These are phyloP conservation scores for Malaclemys terrapin DNA, from an alignment of 2,113 vertebrate genomes.

Conservation along the genomic window DNA sequence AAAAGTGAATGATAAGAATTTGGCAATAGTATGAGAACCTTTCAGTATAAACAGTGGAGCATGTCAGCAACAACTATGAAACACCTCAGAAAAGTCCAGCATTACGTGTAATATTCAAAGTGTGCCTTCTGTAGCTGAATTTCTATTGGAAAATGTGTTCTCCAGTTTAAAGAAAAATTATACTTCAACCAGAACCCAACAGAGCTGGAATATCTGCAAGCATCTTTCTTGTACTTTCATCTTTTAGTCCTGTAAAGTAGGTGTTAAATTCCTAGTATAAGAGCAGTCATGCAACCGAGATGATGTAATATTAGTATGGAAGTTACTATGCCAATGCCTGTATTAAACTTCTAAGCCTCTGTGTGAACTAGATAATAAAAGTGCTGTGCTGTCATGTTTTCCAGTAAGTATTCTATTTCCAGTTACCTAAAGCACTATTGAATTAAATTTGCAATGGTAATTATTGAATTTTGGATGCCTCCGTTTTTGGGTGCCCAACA, in stretches of 20 bases:
- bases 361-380: neutral
- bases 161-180: neutral
- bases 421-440: neutral
- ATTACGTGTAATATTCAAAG: neutral
- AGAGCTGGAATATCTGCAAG: neutral
- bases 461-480: neutral
- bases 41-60: neutral
- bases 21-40: neutral
- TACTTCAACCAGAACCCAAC: neutral
- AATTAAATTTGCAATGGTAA: neutral
- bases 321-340: neutral
- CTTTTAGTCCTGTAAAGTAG: neutral
- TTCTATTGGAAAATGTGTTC: neutral
- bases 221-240: neutral
- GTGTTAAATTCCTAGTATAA: neutral
- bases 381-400: neutral
- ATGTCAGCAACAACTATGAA: neutral
- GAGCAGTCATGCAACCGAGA: neutral
- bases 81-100: neutral
- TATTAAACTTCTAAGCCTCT: neutral
- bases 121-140: neutral
- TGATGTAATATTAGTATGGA: neutral
- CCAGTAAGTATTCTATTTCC: neutral
- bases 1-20: neutral
- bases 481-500: neutral